Evolutionary conservation across 1,140 invertebrate genomes (phyloP).

Genomic region (Berghia stephanieae): DNA sequence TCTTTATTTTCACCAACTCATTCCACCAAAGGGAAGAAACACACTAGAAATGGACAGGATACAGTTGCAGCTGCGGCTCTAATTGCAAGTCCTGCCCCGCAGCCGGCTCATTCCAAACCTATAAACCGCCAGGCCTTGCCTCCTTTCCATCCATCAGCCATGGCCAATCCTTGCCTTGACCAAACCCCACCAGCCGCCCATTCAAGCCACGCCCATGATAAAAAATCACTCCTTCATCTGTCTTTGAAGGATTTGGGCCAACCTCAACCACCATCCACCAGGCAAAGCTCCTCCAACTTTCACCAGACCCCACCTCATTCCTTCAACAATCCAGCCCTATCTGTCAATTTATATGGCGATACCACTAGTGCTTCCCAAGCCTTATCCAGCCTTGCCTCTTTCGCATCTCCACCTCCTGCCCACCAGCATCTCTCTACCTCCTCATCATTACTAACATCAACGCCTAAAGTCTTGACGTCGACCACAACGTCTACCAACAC

Average conservation of each 20-base stretch:
- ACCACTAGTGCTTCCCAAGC: slow-evolving; percentile 28
- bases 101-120: slow-evolving; percentile 21
- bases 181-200: slow-evolving; percentile 25
- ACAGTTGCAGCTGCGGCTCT: too few relatives aligned
- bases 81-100: too few relatives aligned
- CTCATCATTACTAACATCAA: too few relatives aligned
- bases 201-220: slow-evolving; percentile 11
- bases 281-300: background rate
- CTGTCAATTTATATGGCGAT: too few relatives aligned
- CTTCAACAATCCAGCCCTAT: slow-evolving; percentile 26
- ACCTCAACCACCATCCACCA: background rate
- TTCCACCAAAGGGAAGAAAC: too few relatives aligned
- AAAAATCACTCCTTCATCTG: too few relatives aligned
- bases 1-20: too few relatives aligned
- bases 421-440: background rate
- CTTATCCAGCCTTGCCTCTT: slow-evolving; percentile 25
- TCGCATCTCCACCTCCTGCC: slow-evolving; percentile 26
- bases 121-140: slow-evolving; percentile 27
- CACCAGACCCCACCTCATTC: background rate
- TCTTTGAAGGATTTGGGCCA: too few relatives aligned
- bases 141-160: slow-evolving; percentile 30
- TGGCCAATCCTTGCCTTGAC: slow-evolving; percentile 8
- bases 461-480: background rate
- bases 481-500: background rate
- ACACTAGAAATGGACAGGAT: too few relatives aligned